phyloP scores from a whole-genome alignment of 1,140 invertebrate species.

The Anoplophora glabripennis region DNA sequence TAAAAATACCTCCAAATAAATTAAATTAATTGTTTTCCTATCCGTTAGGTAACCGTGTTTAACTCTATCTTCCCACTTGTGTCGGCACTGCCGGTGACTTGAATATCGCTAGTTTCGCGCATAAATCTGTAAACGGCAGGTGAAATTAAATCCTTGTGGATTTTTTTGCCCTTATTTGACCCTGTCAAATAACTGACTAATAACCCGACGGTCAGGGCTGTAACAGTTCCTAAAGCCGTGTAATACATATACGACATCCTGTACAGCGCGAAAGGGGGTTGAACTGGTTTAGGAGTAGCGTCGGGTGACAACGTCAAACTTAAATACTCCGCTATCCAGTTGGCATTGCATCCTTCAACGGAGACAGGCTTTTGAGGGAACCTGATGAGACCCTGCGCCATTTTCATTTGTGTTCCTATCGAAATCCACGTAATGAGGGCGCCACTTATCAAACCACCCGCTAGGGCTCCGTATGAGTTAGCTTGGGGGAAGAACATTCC shows the following conservation, averaged over 20 bases:
- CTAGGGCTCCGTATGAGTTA: conserved; percentile 75
- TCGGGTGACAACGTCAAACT: conserved; percentile 26
- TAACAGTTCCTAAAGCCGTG: conserved; percentile 56
- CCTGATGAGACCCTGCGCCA: conserved; percentile 59
- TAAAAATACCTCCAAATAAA: too few relatives aligned
- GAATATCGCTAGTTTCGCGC: too few relatives aligned
- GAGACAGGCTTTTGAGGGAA: conserved; percentile 63
- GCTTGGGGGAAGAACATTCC: conserved; percentile 79
- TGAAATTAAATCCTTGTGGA: too few relatives aligned
- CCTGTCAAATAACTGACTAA: conserved; percentile 54
- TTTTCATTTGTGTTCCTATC: conserved; percentile 75
- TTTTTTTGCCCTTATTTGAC: too few relatives aligned
- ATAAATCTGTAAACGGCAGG: too few relatives aligned
- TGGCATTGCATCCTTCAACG: conserved; percentile 59
- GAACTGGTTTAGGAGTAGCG: conserved; percentile 10
- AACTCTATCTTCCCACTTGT: too few relatives aligned
- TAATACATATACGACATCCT: conserved; percentile 63
- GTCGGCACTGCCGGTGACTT: too few relatives aligned
- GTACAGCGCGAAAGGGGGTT: conserved; percentile 53
- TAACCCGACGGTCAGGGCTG: conserved; percentile 62
- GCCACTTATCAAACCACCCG: conserved; percentile 68
- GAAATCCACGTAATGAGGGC: conserved; percentile 79
- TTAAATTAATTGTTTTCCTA: too few relatives aligned
- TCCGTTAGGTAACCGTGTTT: too few relatives aligned
- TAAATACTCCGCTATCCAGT: conserved; percentile 45